Evolutionary conservation across 2,888 invertebrate species (phyloP).

Genomic region (Caenorhabditis sulstoni): DNA sequence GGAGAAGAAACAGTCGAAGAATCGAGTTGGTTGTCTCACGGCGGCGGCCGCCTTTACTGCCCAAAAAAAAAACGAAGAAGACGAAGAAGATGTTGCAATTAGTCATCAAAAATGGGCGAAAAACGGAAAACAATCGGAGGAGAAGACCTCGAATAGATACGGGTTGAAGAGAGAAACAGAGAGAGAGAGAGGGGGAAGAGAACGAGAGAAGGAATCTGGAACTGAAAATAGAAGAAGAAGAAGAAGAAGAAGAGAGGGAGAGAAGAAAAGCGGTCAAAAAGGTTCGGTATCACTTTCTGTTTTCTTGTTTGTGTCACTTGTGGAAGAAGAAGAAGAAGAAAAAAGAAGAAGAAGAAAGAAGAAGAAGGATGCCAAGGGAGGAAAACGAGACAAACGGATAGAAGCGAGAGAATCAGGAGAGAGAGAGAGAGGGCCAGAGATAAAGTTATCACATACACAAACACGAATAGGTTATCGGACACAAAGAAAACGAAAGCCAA

Average conservation of each 20-base stretch:
- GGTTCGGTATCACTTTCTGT: no score
- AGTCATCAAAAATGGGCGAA: constrained; percentile 25
- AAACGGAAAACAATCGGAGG: constrained; percentile 9
- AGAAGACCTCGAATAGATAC: no score
- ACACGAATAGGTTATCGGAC: neutral
- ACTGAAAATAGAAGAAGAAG: neutral
- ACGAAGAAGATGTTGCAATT: constrained; percentile 36
- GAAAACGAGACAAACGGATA: no score
- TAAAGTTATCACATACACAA: neutral
- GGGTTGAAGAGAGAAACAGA: neutral
- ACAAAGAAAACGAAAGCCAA: no score
- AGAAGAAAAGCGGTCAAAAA: neutral
- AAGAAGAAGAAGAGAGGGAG: neutral
- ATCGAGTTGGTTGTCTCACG: constrained; percentile 9
- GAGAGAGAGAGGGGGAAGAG: neutral
- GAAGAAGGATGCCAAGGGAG: no score
- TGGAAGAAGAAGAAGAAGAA: no score
- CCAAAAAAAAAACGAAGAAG: neutral
- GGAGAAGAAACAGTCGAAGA: neutral
- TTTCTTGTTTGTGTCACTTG: neutral
- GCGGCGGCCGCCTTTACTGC: constrained; percentile 23
- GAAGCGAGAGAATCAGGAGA: neutral
- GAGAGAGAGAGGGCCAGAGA: neutral
- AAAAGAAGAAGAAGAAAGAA: no score
- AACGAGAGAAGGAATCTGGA: constrained; percentile 4